These are phyloP conservation scores for Lacerta bilineata DNA, from an alignment of 2,797 vertebrate genomes.

Conservation along the genomic window DNA sequence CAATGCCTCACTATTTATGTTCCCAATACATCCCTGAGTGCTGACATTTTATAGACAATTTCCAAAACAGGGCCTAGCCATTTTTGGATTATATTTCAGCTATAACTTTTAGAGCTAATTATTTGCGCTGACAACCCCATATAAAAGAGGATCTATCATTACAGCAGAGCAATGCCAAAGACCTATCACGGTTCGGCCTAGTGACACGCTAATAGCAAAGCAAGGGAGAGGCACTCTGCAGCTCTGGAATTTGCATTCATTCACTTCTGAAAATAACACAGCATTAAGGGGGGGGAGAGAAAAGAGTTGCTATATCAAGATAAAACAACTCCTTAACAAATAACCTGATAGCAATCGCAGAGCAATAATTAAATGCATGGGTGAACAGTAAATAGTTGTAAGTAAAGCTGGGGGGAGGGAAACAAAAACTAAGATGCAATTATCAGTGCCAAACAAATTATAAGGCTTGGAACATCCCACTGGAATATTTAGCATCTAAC, in stretches of 20 bases:
- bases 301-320: slow-evolving; percentile 81
- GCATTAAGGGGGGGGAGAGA: slow-evolving; percentile 78
- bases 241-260: slow-evolving; percentile 82
- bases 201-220: slow-evolving; percentile 82
- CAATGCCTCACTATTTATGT: slow-evolving; percentile 79
- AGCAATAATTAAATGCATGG: slow-evolving; percentile 85
- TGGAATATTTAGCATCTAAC: slow-evolving; percentile 81
- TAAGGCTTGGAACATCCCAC: slow-evolving; percentile 76
- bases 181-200: slow-evolving; percentile 77
- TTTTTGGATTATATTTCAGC: slow-evolving; percentile 85
- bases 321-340: slow-evolving; percentile 86
- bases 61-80: slow-evolving; percentile 82
- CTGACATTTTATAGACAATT: slow-evolving; percentile 85
- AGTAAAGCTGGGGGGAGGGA: slow-evolving; percentile 79
- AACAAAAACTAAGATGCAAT: slow-evolving; percentile 76
- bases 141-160: slow-evolving; percentile 80
- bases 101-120: slow-evolving; percentile 86
- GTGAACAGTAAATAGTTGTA: slow-evolving; percentile 80
- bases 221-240: slow-evolving; percentile 71
- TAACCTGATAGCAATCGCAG: slow-evolving; percentile 82
- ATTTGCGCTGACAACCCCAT: slow-evolving; percentile 82
- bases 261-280: slow-evolving; percentile 84
- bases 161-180: slow-evolving; percentile 72
- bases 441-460: slow-evolving; percentile 85
- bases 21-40: slow-evolving; percentile 75